Base-by-base conservation (phyloP, 2,797 vertebrate genomes). In the Kryptolebias ocellatus region DNA sequence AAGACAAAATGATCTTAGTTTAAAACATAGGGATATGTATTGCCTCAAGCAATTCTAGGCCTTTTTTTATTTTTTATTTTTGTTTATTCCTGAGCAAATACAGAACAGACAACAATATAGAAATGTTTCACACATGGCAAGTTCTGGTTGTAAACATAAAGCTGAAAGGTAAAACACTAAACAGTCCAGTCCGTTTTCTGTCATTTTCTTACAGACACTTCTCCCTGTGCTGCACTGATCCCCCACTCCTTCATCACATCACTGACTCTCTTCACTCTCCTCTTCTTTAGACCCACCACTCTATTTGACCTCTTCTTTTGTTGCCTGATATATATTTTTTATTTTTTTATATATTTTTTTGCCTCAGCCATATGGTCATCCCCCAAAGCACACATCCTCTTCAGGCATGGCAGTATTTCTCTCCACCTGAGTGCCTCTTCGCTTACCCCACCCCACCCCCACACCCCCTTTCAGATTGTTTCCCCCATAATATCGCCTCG, bases 281-380 rank as follows among this genome's bases (percentile, higher is more conserved):
- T 75, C 49, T 81, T 65, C 64, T 70, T 65, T 11, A 42, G 64
- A 66, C 71, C 85, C 80, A 56, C 74, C 68, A 67, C 81, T 83
- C 74, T 77, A 74, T 89, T 78, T 90, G 84, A 90, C 88, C 86
- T 88, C 83, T 88, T 80, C 84, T 85, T 87, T 89, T 87, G 87
- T 84, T 61, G 78, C 61, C 67, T 79, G 80, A 39, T 10, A 8
- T 24, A 24, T 24, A 24, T 24, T 37, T 37, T 37, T 39, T 10
- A 34, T 11, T 39, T 39, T 9, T 39, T 39, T 37, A 10, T 24
- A 24, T 24, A 1, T 71, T 82, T 86, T 56, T 83, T 71, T 62
- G 67, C 79, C 76, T 70, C 67, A 58, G 83, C 90, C 92, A 92
- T 93, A 92, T 94, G 91, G 85, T 86, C 87, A 76, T 83, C 89